Percentiles rank a stretch among this genome's conserved stretches.
Conservation (phyloP, 1,140 invertebrate species). For the Periplaneta americana region DNA sequence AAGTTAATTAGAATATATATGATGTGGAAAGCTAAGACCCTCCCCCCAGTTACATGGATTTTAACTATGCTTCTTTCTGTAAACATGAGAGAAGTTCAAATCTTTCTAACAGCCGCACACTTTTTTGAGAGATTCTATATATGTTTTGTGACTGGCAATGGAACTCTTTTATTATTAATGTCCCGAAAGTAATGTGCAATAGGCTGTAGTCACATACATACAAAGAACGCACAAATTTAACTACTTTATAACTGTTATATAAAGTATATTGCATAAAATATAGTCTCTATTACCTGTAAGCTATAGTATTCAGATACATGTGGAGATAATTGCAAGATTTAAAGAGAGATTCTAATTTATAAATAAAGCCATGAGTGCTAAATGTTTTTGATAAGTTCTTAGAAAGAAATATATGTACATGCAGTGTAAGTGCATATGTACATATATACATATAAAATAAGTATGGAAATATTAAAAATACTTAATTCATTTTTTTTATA, state of each 20-base stretch:
- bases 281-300: neutral
- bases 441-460: neutral
- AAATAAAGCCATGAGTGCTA: neutral
- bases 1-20: neutral
- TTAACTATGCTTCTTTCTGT: neutral
- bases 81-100: neutral
- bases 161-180: neutral
- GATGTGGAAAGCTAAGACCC: neutral
- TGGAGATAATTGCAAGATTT: neutral
- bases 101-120: too few species aligned
- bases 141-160: neutral
- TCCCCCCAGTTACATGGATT: neutral
- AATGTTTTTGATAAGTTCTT: conserved; percentile 4
- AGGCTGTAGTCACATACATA: conserved; percentile 12
- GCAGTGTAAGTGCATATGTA: neutral
- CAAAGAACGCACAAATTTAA: conserved; percentile 14
- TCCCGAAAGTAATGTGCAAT: conserved; percentile 12
- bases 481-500: neutral
- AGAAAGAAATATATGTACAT: neutral
- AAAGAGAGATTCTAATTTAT: conserved; percentile 1
- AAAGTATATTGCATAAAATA: conserved; percentile 4
- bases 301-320: neutral
- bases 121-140: neutral
- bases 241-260: conserved; percentile 7
- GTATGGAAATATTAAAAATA: neutral